These are phyloP conservation scores for Resseliella maxima DNA, from an alignment of 2,888 invertebrate genomes.

Conservation along the genomic window DNA sequence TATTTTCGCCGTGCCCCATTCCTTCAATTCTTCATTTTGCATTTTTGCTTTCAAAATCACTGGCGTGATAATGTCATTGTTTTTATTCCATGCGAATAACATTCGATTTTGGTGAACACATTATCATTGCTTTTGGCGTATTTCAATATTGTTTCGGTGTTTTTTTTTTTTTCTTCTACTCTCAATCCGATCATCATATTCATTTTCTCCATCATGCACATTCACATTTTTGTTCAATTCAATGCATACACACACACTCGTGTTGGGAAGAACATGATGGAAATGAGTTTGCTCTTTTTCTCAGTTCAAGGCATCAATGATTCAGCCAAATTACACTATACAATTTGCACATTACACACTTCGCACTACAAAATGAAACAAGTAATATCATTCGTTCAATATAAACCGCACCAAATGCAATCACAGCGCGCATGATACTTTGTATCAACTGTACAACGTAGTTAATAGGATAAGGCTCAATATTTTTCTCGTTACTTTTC, in stretches of 20 bases:
- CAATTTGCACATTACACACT: too few relatives aligned
- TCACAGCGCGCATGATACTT: not conserved
- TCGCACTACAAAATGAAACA: constrained; percentile 4
- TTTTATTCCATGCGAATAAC: not conserved
- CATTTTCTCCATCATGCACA: not conserved
- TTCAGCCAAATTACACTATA: too few relatives aligned
- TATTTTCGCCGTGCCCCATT: not conserved
- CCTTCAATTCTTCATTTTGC: not conserved
- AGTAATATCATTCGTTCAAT: not conserved
- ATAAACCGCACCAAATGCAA: not conserved
- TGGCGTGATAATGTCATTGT: constrained; percentile 48
- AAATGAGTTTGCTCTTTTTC: not conserved
- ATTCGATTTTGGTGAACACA: constrained; percentile 4
- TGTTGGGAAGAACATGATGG: not conserved
- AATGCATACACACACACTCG: too few relatives aligned
- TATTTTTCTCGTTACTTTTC: constrained; percentile 11
- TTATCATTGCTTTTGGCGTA: not conserved
- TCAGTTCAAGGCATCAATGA: too few relatives aligned
- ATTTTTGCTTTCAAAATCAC: constrained; percentile 45
- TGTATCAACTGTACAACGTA: not conserved
- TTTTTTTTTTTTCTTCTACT: not conserved
- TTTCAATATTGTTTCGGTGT: not conserved
- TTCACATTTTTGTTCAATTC: not conserved
- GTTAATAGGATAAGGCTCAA: constrained; percentile 10
- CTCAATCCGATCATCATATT: not conserved